phyloP scores from a whole-genome alignment of 2,888 invertebrate species.

The Anthrax anthrax region DNA sequence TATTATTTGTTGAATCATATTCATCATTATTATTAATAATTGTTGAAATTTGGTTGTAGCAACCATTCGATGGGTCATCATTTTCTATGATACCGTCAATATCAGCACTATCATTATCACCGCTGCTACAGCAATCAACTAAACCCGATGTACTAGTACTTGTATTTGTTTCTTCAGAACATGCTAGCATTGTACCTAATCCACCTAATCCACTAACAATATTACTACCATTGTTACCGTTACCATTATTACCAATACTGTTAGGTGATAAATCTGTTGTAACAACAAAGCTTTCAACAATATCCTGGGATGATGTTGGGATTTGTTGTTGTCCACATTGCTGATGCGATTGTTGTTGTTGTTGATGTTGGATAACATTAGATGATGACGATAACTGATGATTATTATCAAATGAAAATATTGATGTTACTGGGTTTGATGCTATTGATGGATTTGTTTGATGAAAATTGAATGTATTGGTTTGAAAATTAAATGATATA shows the following conservation, averaged over 20 bases:
- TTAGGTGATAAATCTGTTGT: slow-evolving; percentile 19
- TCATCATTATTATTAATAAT: slow-evolving; percentile 12
- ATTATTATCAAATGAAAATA: not conserved
- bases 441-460: not conserved
- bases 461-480: slow-evolving; percentile 4
- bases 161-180: slow-evolving; percentile 20
- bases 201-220: too few species aligned
- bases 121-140: slow-evolving; percentile 19
- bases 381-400: not conserved
- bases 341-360: not conserved
- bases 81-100: too few species aligned
- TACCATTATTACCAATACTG: slow-evolving; percentile 26
- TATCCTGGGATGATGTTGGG: slow-evolving; percentile 6
- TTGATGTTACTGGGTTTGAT: too few species aligned
- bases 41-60: too few species aligned
- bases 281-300: not conserved
- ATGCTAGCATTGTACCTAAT: slow-evolving; percentile 15
- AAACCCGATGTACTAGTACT: slow-evolving; percentile 28
- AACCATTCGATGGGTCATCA: too few species aligned
- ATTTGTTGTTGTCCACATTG: slow-evolving; percentile 1
- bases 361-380: not conserved
- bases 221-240: slow-evolving; percentile 2
- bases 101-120: slow-evolving; percentile 9
- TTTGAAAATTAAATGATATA: slow-evolving; percentile 9
- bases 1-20: slow-evolving; percentile 25